Evolutionary conservation across 2,113 vertebrate species (phyloP).

Genomic region (Gnathonemus echidnorhynchus): DNA sequence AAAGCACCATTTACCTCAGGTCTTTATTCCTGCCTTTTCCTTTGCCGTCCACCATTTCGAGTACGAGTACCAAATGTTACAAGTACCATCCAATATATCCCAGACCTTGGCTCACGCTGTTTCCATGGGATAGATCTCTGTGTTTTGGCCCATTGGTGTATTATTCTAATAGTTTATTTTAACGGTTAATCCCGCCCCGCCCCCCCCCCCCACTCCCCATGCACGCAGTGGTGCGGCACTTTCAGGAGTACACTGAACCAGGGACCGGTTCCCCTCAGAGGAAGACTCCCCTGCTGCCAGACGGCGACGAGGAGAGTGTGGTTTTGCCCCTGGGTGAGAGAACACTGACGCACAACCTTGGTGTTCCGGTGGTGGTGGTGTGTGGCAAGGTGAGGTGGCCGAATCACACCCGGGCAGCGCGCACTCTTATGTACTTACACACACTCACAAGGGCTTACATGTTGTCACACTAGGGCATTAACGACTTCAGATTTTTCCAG

Average conservation of each 20-base stretch:
- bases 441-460: background rate
- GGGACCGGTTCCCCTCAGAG: constrained; percentile 87
- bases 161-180: background rate
- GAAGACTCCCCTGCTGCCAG: constrained; percentile 69
- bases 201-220: background rate
- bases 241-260: constrained; percentile 93
- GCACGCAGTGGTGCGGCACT: constrained; percentile 85
- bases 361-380: constrained; percentile 88
- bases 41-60: background rate
- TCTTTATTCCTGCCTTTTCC: background rate
- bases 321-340: constrained; percentile 89
- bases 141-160: background rate
- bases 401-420: background rate
- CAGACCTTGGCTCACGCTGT: background rate
- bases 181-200: background rate
- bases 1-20: background rate
- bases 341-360: constrained; percentile 92
- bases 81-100: background rate
- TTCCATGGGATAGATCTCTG: background rate
- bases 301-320: constrained; percentile 81
- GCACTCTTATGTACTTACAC: background rate
- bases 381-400: constrained; percentile 84
- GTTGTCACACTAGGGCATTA: too few species aligned
- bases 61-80: background rate
- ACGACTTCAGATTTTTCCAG: too few species aligned